Percentiles rank a stretch among this genome's conserved stretches.
These are phyloP conservation scores for Spodoptera frugiperda DNA, from an alignment of 1,140 invertebrate genomes.

Conservation along the genomic window DNA sequence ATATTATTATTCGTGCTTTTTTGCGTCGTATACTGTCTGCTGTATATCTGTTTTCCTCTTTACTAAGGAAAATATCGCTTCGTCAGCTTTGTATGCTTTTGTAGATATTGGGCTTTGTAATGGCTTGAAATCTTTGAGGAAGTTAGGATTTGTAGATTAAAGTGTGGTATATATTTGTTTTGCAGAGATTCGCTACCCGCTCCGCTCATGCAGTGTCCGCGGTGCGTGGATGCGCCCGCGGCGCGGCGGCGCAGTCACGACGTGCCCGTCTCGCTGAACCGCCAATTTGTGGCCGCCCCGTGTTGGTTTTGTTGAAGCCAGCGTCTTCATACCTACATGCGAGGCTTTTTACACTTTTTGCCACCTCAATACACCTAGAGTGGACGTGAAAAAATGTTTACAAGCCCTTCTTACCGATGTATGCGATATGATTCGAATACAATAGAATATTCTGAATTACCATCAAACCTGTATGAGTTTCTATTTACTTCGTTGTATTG, in stretches of 20 bases:
- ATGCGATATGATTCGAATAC: conserved; percentile 48
- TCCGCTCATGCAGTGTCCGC: conserved; percentile 52
- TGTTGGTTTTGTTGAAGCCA: conserved; percentile 85
- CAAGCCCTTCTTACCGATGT: conserved; percentile 41
- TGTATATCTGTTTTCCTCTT: no score
- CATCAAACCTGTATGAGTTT: conserved; percentile 31
- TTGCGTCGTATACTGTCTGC: no score
- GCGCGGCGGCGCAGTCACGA: conserved; percentile 72
- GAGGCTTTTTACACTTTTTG: conserved; percentile 74
- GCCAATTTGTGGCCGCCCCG: conserved; percentile 82
- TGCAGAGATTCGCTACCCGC: conserved; percentile 52
- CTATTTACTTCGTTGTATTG: conserved; percentile 33
- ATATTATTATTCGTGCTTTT: not conserved
- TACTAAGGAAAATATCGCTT: no score
- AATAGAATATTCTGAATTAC: conserved; percentile 45
- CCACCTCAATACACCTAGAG: conserved; percentile 55
- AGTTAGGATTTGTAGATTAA: no score
- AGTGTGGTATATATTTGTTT: not conserved
- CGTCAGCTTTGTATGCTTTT: no score
- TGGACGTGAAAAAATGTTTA: conserved; percentile 52
- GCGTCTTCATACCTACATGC: conserved; percentile 77
- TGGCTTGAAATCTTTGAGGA: no score
- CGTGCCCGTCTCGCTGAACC: conserved; percentile 71
- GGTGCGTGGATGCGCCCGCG: conserved; percentile 58
- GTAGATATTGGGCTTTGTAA: no score